Evolutionary conservation across 2,797 vertebrate species (phyloP), one percentile per base, ranked within the genome.

Genomic region (Chrysocyon brachyurus): DNA sequence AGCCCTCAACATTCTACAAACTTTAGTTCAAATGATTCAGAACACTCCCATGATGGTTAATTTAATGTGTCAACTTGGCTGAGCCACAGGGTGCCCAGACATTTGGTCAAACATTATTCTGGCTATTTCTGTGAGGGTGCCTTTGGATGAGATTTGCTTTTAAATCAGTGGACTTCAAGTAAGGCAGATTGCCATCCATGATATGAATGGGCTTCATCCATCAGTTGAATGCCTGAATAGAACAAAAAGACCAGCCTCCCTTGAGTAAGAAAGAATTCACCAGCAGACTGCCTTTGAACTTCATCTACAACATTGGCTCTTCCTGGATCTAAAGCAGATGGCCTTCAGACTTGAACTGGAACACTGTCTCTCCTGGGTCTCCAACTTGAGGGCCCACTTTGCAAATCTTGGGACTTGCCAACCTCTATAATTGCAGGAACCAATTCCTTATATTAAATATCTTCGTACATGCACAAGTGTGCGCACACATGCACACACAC

Each of bases 51-150:
- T 17, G 16, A 33, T 64, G 28, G 24, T 77, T 22, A 81, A 82
- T 52, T 57, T 75, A 49, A 63, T 81, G 36, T 77, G 11, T 89
- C 59, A n/a, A 16, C 0, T 49, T 96, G 81, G 4, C 26, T 93
- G 36, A 46, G n/a, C 49, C 31, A 52, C 46, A 68, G 4, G 7
- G 61, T 64, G 5, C 5, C n/a, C 24, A 90, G 59, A 87, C 52
- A 95, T 46, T 95, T 87, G 28, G 26, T 73, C 52, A 92, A 83
- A 52, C 2, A 59, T 90, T 86, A 64, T 92, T 90, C 68, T 87
- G 26, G 12, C 6, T 86, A 22, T 86, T 93, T 96, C 52, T 87
- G 16, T 83, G 57, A 95, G 19, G 12, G 6, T 52, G 7, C 31
- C 91, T 90, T 66, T 52, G 9, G 33, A 56, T 90, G 40, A 64